Evolutionary conservation across 2,888 invertebrate genomes (phyloP), one percentile per base, ranked within the genome.

Genomic region (Pollenia labialis): DNA sequence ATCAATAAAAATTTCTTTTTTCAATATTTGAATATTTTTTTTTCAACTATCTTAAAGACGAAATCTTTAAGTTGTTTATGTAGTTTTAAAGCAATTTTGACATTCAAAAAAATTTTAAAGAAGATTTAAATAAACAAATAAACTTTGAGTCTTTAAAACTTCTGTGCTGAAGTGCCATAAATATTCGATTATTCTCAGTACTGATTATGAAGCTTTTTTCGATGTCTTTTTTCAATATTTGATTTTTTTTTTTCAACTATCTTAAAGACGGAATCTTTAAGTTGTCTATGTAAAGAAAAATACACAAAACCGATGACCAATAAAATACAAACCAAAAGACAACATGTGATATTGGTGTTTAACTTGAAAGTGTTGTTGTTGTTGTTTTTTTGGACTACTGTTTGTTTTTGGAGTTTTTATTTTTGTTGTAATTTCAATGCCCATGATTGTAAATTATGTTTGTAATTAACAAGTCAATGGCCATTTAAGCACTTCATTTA

Each of bases 391-490:
- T 76, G 4, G 4, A 32, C 32, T n/a, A 40, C 40, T 8, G 64
- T 42, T 18, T 16, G 11, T 9, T 40, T 79, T 54, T 54, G 12
- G 32, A 32, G 32, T 32, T 69, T 16, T 44, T 23, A 4, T 58
- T 9, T 42, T 40, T 18, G 50, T 44, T 52, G 60, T n/a, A 12
- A 11, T 60, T 50, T 56, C 2, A 71, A 52, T 48, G 56, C 12
- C 64, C 64, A 62, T 62, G 62, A 62, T 71, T 77, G 50, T 66
- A 72, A 64, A 66, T 77, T 56, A 58, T 72, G 64, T 71, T 56
- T 77, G 42, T 54, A 42, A 44, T 82, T 62, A 66, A 54, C 48
- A 64, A 72, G 79, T 60, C 82, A 75, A 56, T 82, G 85, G 71
- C 85, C 82, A 79, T 69, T 75, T 80, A 79, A 82, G 69, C 66